A percentile compares a stretch with the other conserved stretches of the same genome.
phyloP scores from a whole-genome alignment of 2,113 vertebrate genomes.

The Lophochroa leadbeateri region DNA sequence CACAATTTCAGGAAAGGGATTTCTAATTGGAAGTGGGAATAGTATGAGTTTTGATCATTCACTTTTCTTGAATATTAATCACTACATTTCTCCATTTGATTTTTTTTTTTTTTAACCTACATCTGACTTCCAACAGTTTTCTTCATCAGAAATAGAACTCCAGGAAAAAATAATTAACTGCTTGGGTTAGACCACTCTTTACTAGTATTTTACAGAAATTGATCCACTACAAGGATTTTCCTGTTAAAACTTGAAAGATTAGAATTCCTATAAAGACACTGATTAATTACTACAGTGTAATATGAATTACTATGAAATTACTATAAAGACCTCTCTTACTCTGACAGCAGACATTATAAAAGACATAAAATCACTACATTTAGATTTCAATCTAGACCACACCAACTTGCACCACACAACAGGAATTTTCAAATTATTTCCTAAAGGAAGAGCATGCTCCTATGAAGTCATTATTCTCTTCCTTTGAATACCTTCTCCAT shows the following conservation, averaged over 20 bases:
- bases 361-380: neutral
- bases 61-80: neutral
- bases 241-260: neutral
- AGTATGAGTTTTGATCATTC: neutral
- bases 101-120: neutral
- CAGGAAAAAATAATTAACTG: neutral
- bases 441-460: neutral
- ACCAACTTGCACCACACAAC: neutral
- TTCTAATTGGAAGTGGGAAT: constrained; percentile 12
- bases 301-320: neutral
- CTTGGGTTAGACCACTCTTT: neutral
- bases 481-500: neutral
- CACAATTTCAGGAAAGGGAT: neutral
- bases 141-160: neutral
- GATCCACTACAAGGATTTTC: neutral
- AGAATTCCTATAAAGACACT: neutral
- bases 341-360: neutral
- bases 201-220: neutral
- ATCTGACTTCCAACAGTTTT: neutral
- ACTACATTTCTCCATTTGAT: neutral
- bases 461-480: neutral
- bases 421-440: neutral
- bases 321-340: neutral
- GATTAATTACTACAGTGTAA: neutral
- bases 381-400: neutral